Evolutionary conservation across 2,888 invertebrate species (phyloP).

Genomic region (Lepas anatifera): DNA sequence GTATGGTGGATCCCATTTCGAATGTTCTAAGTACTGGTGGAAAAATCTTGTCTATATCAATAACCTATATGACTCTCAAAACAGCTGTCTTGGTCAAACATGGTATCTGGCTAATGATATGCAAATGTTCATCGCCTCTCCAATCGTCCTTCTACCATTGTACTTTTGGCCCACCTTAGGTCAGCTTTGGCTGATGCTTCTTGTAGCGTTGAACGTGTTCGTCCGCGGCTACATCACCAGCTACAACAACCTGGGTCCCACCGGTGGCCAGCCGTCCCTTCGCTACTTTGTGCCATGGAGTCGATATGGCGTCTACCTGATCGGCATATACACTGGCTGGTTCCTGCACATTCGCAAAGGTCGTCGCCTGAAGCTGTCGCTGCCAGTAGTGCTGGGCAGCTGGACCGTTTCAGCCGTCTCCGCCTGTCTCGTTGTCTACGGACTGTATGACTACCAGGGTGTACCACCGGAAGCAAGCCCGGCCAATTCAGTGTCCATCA

Average conservation of each 20-base stretch:
- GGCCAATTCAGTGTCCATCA: not conserved
- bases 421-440: not conserved
- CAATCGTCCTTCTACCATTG: constrained; percentile 1
- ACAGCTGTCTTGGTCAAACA: constrained; percentile 16
- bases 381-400: not conserved
- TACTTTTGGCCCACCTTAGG: constrained; percentile 6
- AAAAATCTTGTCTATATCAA: constrained; percentile 16
- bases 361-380: not conserved
- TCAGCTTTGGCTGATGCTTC: constrained; percentile 7
- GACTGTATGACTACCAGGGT: not conserved
- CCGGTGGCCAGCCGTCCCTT: not conserved
- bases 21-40: constrained; percentile 16
- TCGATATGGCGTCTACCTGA: constrained; percentile 14
- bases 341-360: constrained; percentile 5
- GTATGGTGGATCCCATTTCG: too few relatives aligned
- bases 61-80: constrained; percentile 2
- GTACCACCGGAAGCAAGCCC: not conserved
- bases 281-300: constrained; percentile 14
- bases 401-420: not conserved
- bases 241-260: not conserved
- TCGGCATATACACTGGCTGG: constrained; percentile 15
- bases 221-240: not conserved
- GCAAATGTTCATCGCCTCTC: constrained; percentile 18
- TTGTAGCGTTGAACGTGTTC: constrained; percentile 3
- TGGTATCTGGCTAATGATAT: constrained; percentile 21